Evolutionary conservation across 1,140 invertebrate genomes (phyloP).

Genomic region (Drosophila sturtevanti): DNA sequence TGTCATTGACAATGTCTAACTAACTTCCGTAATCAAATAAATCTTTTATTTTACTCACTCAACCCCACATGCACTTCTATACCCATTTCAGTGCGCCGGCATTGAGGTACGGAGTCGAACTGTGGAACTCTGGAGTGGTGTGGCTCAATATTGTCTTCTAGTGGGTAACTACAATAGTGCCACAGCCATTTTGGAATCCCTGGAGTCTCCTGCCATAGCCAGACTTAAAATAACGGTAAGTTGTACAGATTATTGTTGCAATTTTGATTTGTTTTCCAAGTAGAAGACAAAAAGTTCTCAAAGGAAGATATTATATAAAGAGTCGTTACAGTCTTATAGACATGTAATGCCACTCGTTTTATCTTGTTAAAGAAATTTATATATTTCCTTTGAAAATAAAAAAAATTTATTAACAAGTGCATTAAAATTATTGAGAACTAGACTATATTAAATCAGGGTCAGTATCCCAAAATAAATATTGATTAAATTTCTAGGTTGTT

Average conservation of each 20-base stretch:
- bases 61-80: neutral
- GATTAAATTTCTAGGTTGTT: too few relatives aligned
- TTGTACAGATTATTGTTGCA: neutral
- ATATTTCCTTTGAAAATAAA: too few relatives aligned
- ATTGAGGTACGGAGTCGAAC: conserved; percentile 67
- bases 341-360: too few relatives aligned
- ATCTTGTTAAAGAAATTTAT: too few relatives aligned
- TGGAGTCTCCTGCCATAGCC: conserved; percentile 78
- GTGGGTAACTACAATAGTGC: conserved; percentile 80
- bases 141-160: conserved; percentile 70
- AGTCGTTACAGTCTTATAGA: neutral
- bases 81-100: conserved; percentile 51
- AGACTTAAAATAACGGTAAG: conserved; percentile 80
- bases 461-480: too few relatives aligned
- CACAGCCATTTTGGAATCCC: conserved; percentile 71
- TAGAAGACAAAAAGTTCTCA: neutral
- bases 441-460: too few relatives aligned
- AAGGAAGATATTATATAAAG: neutral
- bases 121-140: conserved; percentile 72
- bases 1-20: conserved; percentile 35
- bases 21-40: conserved; percentile 59
- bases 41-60: conserved; percentile 22
- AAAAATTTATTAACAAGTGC: too few relatives aligned
- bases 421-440: too few relatives aligned
- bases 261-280: neutral